phyloP scores from a whole-genome alignment of 2,113 vertebrate species.

The Poeciliopsis retropinna region DNA sequence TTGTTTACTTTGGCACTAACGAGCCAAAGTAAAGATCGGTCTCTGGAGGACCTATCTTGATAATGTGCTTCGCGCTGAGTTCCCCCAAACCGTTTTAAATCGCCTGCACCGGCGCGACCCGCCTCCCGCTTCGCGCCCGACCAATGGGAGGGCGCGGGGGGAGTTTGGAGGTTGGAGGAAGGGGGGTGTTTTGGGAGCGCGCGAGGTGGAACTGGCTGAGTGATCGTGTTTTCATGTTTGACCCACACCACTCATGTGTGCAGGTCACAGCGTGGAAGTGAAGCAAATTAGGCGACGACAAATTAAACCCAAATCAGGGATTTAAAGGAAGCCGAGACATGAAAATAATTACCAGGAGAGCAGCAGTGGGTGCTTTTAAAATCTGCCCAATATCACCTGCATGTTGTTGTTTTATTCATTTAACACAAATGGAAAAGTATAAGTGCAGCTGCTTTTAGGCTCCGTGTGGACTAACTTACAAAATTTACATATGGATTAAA shows the following conservation, averaged over 20 bases:
- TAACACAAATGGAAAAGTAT: no score
- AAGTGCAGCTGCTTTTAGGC: not conserved
- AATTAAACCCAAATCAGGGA: not conserved
- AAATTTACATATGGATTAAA: not conserved
- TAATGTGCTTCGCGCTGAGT: conserved; percentile 63
- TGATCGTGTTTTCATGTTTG: conserved; percentile 1
- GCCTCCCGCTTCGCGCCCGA: conserved; percentile 40
- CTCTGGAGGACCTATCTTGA: conserved; percentile 48
- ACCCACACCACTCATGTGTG: conserved; percentile 1
- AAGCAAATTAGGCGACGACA: conserved; percentile 9
- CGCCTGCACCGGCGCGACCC: conserved; percentile 49
- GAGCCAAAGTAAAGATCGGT: not conserved
- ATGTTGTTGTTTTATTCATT: not conserved
- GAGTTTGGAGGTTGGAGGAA: no score
- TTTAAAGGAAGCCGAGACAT: not conserved
- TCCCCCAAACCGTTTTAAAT: conserved; percentile 76
- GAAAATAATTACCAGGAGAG: not conserved
- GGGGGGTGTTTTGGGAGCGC: conserved; percentile 2
- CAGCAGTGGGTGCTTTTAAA: not conserved
- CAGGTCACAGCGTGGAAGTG: conserved; percentile 11
- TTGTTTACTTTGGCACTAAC: conserved; percentile 15
- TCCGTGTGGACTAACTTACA: not conserved
- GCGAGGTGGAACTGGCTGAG: not conserved
- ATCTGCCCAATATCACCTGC: not conserved
- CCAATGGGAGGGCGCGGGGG: conserved; percentile 40